Evolutionary conservation across 2,888 invertebrate species (phyloP).

Genomic region (Hirtodrosophila duncani): DNA sequence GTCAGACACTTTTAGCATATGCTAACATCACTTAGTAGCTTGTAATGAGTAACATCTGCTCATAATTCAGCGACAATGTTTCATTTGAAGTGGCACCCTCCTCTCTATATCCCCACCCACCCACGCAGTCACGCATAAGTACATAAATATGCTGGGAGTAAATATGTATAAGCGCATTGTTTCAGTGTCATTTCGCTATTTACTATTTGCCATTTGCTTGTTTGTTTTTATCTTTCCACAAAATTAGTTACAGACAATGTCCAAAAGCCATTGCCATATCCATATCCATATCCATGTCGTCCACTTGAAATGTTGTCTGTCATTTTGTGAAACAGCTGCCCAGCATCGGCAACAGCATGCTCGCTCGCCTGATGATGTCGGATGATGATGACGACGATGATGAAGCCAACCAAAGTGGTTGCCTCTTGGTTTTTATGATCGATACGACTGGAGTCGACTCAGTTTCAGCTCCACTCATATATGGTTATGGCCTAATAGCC

Average conservation of each 20-base stretch:
- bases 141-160: slow-evolving; percentile 18
- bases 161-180: no score
- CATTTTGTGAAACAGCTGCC: slow-evolving; percentile 57
- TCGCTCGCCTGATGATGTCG: no score
- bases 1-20: slow-evolving; percentile 39
- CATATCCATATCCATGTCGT: slow-evolving; percentile 6
- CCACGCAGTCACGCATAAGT: background rate
- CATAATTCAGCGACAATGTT: slow-evolving; percentile 26
- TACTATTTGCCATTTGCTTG: slow-evolving; percentile 10
- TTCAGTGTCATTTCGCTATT: no score
- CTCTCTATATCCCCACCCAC: background rate
- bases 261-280: slow-evolving; percentile 7
- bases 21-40: slow-evolving; percentile 45
- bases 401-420: no score
- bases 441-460: slow-evolving; percentile 34
- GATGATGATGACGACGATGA: no score
- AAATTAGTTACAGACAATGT: slow-evolving; percentile 60
- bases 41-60: slow-evolving; percentile 59
- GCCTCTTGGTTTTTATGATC: slow-evolving; percentile 53
- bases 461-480: slow-evolving; percentile 33
- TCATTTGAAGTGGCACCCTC: slow-evolving; percentile 21
- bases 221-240: slow-evolving; percentile 45
- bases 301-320: slow-evolving; percentile 66
- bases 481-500: slow-evolving; percentile 64
- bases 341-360: no score